Conservation (phyloP, 2,888 invertebrate species). For the Stenichneumon culpator region DNA sequence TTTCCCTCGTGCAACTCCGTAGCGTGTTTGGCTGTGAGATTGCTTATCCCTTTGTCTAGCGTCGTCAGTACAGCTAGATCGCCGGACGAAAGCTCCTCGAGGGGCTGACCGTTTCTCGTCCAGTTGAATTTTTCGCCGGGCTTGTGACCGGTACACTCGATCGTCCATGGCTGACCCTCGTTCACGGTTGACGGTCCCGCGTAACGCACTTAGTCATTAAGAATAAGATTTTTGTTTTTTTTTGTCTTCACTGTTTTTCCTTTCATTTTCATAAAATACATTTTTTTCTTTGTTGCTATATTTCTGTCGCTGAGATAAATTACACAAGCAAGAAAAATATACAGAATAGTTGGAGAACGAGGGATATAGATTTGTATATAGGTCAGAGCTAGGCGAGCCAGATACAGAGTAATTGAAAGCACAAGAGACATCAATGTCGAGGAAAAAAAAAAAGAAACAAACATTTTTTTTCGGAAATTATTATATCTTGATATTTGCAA, state of each 20-base stretch:
- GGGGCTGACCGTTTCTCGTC: constrained; percentile 80
- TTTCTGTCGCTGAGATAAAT: not conserved
- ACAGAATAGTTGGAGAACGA: constrained; percentile 36
- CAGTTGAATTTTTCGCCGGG: constrained; percentile 76
- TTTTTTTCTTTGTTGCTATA: not conserved
- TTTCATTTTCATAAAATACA: constrained; percentile 1
- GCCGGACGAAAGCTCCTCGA: constrained; percentile 78
- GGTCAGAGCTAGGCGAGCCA: constrained; percentile 32
- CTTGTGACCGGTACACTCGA: constrained; percentile 78
- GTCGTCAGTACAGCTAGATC: constrained; percentile 73
- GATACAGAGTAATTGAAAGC: constrained; percentile 41
- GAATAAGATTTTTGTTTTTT: constrained; percentile 61
- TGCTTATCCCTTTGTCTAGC: constrained; percentile 70
- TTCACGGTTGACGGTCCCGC: constrained; percentile 74
- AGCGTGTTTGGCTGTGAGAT: constrained; percentile 73
- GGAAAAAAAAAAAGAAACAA: not conserved
- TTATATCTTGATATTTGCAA: not conserved
- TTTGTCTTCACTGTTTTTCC: constrained; percentile 36
- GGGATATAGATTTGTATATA: constrained; percentile 7
- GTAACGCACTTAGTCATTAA: constrained; percentile 77
- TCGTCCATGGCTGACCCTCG: constrained; percentile 80
- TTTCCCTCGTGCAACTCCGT: constrained; percentile 79
- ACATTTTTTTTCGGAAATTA: not conserved
- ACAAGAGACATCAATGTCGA: constrained; percentile 18
- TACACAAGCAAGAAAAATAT: constrained; percentile 23